Conservation (phyloP, 2,888 invertebrate genomes). For the Euplexia lucipara region DNA sequence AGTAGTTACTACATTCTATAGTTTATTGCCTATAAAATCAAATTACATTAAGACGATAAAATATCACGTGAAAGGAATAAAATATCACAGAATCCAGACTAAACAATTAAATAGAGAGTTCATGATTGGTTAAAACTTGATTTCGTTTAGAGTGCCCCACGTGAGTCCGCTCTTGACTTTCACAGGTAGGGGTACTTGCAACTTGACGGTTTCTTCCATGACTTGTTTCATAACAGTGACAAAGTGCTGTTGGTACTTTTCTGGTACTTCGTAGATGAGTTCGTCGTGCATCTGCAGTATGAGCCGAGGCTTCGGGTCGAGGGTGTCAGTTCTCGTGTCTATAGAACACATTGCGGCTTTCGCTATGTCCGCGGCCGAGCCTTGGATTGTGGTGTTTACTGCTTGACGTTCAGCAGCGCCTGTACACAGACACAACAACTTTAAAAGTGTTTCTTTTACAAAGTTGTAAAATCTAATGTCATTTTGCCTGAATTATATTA, state of each 20-base stretch:
- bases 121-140: conserved; percentile 64
- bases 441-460: not conserved
- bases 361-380: conserved; percentile 98
- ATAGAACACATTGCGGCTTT: conserved; percentile 97
- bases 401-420: conserved; percentile 98
- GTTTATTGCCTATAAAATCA: conserved; percentile 54
- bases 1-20: conserved; percentile 12
- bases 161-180: conserved; percentile 95
- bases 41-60: conserved; percentile 49
- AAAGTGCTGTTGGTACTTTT: conserved; percentile 90
- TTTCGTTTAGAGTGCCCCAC: conserved; percentile 93
- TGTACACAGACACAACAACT: conserved; percentile 66
- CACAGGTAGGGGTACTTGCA: conserved; percentile 96
- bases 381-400: conserved; percentile 98
- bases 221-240: conserved; percentile 92
- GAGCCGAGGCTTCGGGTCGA: conserved; percentile 90
- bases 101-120: conserved; percentile 32
- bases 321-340: conserved; percentile 88
- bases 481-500: no score
- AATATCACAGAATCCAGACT: conserved; percentile 71
- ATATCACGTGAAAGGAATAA: conserved; percentile 60
- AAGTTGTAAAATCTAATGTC: no score
- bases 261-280: conserved; percentile 96
- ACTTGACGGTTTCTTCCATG: conserved; percentile 95
- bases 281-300: conserved; percentile 99